Conservation (phyloP, 2,797 vertebrate species). For the Notoglanidium macrostoma region DNA sequence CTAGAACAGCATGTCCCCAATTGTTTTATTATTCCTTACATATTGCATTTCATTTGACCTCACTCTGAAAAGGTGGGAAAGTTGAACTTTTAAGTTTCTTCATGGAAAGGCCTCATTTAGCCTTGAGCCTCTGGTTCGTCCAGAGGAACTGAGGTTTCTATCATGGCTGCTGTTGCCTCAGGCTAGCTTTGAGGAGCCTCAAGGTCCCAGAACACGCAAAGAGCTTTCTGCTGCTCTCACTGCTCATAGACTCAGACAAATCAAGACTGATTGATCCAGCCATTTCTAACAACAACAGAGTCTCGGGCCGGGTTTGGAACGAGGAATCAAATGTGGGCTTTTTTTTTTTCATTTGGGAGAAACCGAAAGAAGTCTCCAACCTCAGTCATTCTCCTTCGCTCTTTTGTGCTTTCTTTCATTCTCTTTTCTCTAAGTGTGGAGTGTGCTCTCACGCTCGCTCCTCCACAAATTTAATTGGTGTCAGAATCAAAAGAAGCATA, state of each 20-base stretch:
- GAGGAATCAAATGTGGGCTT: constrained; percentile 11
- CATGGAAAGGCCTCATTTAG: neutral
- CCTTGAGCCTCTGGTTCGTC: constrained; percentile 24
- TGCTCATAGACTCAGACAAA: constrained; percentile 41
- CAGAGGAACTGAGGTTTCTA: constrained; percentile 25
- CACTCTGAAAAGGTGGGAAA: neutral
- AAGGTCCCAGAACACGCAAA: constrained; percentile 40
- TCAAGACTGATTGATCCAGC: constrained; percentile 38
- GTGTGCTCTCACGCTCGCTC: constrained; percentile 47
- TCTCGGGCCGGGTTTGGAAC: neutral
- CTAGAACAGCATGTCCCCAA: neutral
- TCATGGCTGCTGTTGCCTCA: constrained; percentile 30
- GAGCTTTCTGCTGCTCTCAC: constrained; percentile 20
- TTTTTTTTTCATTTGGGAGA: constrained; percentile 15
- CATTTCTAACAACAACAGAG: constrained; percentile 37
- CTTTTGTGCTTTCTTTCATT: constrained; percentile 21
- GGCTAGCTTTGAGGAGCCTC: constrained; percentile 44
- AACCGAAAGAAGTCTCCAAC: constrained; percentile 49
- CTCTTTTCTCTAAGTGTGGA: constrained; percentile 26
- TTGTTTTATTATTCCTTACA: neutral
- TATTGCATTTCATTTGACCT: neutral
- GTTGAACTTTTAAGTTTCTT: constrained; percentile 17
- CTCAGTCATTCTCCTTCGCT: constrained; percentile 17
- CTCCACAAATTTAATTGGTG: constrained; percentile 68
- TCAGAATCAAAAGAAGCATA: constrained; percentile 62